phyloP scores from a whole-genome alignment of 2,113 vertebrate genomes.

The Fregata magnificens region DNA sequence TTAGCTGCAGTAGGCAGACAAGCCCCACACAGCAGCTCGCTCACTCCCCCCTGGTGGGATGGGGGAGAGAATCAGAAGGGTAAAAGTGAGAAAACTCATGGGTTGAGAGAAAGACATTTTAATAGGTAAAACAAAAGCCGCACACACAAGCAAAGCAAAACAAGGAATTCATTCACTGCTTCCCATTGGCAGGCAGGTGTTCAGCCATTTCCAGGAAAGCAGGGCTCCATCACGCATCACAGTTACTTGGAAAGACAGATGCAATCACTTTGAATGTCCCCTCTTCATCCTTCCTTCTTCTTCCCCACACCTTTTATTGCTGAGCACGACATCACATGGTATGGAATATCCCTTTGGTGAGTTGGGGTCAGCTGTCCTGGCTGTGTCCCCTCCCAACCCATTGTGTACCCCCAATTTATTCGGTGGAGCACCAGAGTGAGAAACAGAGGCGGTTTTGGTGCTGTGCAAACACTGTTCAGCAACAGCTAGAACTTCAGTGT shows the following conservation, averaged over 20 bases:
- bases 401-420: neutral
- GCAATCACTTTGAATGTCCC: neutral
- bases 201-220: neutral
- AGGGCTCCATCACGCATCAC: rapidly evolving
- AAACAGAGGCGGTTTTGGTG: neutral
- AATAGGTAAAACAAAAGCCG: neutral
- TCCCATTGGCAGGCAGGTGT: neutral
- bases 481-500: neutral
- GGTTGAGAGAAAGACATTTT: neutral
- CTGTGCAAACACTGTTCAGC: neutral
- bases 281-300: neutral
- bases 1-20: neutral
- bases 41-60: neutral
- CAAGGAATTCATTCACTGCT: neutral
- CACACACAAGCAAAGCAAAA: neutral
- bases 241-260: neutral
- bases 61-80: neutral
- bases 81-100: neutral
- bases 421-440: neutral
- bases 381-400: neutral
- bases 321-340: neutral
- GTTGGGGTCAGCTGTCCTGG: neutral
- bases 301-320: neutral
- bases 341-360: neutral
- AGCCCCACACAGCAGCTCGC: rapidly evolving